Base-by-base conservation (phyloP, 2,797 vertebrate genomes). In the Notoglanidium macrostoma region DNA sequence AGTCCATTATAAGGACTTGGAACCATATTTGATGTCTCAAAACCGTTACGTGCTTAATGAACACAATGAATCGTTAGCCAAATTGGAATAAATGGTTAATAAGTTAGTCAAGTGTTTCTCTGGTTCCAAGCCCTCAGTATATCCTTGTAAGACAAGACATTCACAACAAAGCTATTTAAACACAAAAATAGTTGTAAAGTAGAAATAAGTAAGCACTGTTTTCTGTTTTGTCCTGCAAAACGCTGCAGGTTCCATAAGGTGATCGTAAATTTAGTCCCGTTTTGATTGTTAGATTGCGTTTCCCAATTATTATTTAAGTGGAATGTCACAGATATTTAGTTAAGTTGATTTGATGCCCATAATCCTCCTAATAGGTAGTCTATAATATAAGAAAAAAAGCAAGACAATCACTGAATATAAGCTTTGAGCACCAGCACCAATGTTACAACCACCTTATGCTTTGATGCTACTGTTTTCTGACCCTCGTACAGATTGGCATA, bases 181-280 rank as follows among this genome's bases (percentile, higher is more conserved):
- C 85, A 90, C 88, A 86, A 79, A 86, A 79, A 72, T 86, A 87
- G 90, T 90, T 87, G 89, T 88, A 86, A 77, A 93, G 89, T 89
- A 92, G 87, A 91, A 87, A 82, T 90, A 88, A 90, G 77, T 92
- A 51, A 89, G 88, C 15, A 54, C 85, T 87, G 83, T 90, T 93
- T 90, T 74, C 32, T 91, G 90, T 89, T 26, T 90, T 88, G 90
- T 92, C 89, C 92, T 91, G 91, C 91, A 93, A 93, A 91, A 93
- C 92, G 91, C 92, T 90, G 91, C 92, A 92, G 92, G 91, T 90
- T 92, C 92, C 93, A 93, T 94, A 92, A 95, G 94, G 95, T 95
- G 95, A 95, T 95, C 90, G 93, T 95, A 95, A 95, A 93, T 92
- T 94, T 95, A 95, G 94, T 95, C 94, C 93, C 93, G 93, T 92